These are phyloP conservation scores for Hetaerina americana DNA, from an alignment of 1,140 invertebrate species.

Conservation along the genomic window DNA sequence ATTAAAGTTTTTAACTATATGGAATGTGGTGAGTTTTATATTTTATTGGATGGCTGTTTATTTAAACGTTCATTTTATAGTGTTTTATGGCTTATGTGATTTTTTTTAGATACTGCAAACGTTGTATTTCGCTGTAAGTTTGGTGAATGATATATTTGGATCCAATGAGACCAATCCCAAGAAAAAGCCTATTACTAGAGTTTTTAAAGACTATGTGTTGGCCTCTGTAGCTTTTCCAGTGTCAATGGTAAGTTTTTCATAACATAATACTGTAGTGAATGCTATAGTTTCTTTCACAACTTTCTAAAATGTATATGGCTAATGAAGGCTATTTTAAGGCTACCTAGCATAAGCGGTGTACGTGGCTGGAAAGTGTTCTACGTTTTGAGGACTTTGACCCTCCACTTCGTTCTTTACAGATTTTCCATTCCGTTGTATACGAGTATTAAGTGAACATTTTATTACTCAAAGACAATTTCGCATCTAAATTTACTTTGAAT, in stretches of 20 bases:
- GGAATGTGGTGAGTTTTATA: constrained; percentile 59
- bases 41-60: neutral
- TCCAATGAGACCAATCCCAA: constrained; percentile 50
- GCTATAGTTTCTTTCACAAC: neutral
- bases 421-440: no score
- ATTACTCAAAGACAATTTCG: no score
- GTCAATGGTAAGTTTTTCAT: constrained; percentile 36
- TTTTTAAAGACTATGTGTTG: constrained; percentile 57
- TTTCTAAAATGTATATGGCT: constrained; percentile 2
- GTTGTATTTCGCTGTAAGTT: constrained; percentile 53
- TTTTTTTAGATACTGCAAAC: constrained; percentile 59
- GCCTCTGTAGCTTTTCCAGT: constrained; percentile 62
- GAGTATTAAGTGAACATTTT: no score
- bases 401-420: no score
- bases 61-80: constrained; percentile 15
- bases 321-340: neutral
- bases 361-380: no score
- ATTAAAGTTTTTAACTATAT: constrained; percentile 76
- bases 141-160: constrained; percentile 59
- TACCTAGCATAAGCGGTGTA: no score
- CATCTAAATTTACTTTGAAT: no score
- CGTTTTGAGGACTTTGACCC: no score
- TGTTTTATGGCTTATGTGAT: constrained; percentile 7
- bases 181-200: constrained; percentile 48
- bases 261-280: no score